These are phyloP conservation scores for Drosophila rhopaloa DNA, from an alignment of 1,140 invertebrate species.

Conservation along the genomic window DNA sequence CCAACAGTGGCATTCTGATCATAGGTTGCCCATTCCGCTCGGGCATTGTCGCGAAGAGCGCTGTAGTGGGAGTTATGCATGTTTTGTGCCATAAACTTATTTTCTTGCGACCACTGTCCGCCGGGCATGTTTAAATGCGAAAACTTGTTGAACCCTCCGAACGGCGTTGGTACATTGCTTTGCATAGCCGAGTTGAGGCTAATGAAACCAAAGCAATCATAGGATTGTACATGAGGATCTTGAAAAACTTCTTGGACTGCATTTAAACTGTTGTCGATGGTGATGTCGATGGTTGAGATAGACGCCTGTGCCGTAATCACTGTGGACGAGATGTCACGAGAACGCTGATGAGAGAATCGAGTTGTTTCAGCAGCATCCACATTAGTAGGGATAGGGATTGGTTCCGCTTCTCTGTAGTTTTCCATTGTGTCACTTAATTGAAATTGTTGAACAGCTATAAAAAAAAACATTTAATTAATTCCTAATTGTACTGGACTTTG, in stretches of 20 bases:
- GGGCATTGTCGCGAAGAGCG: constrained; percentile 81
- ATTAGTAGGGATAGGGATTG: constrained; percentile 85
- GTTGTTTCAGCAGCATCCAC: constrained; percentile 87
- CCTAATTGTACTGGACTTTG: too few relatives aligned
- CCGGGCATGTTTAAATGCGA: constrained; percentile 90
- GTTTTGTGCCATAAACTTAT: constrained; percentile 89
- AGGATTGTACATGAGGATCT: constrained; percentile 88
- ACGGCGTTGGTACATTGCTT: constrained; percentile 90
- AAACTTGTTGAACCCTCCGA: constrained; percentile 86
- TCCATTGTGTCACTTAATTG: constrained; percentile 28
- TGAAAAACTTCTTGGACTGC: constrained; percentile 16
- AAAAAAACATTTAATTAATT: background rate
- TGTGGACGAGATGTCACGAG: constrained; percentile 87
- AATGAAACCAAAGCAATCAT: constrained; percentile 89
- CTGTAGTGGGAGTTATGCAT: constrained; percentile 88
- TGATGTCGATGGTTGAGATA: constrained; percentile 71
- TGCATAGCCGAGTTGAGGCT: constrained; percentile 90
- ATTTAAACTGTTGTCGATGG: constrained; percentile 52
- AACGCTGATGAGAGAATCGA: constrained; percentile 87
- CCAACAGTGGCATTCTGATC: constrained; percentile 56
- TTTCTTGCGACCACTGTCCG: constrained; percentile 88
- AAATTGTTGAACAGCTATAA: constrained; percentile 43
- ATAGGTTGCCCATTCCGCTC: constrained; percentile 68
- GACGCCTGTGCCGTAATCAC: constrained; percentile 85
- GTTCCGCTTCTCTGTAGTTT: constrained; percentile 57